phyloP scores from a whole-genome alignment of 2,113 vertebrate species.

The Bagarius yarrelli region DNA sequence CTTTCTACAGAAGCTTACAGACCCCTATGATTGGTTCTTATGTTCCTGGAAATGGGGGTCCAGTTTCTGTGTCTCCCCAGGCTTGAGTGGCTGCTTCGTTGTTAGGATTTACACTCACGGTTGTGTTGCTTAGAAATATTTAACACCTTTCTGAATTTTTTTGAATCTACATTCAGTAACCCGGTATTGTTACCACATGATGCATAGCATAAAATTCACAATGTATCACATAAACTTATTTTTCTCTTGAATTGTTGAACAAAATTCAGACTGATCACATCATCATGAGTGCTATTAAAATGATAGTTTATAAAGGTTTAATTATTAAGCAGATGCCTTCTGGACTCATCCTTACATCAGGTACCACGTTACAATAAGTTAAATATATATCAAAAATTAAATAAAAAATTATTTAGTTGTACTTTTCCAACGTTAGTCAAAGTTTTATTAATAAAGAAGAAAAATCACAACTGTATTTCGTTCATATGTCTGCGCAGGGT shows the following conservation, averaged over 20 bases:
- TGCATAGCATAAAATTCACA: background rate
- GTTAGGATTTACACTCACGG: background rate
- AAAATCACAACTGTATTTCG: too few species aligned
- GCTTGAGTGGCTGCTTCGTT: background rate
- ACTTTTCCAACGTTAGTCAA: too few species aligned
- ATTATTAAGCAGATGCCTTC: too few species aligned
- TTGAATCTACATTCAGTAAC: background rate
- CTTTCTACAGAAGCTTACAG: too few species aligned
- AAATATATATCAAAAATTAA: too few species aligned
- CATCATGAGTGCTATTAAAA: background rate
- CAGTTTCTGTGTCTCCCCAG: too few species aligned
- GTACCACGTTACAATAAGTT: too few species aligned
- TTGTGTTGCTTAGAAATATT: background rate
- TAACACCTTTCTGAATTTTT: background rate
- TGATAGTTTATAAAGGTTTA: background rate
- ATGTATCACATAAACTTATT: background rate
- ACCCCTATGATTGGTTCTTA: too few species aligned
- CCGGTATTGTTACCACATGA: background rate
- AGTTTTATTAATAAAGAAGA: too few species aligned
- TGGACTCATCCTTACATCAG: background rate
- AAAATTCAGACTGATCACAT: background rate
- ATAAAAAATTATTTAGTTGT: too few species aligned
- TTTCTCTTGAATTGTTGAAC: background rate
- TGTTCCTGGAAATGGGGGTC: too few species aligned
- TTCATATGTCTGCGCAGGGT: too few species aligned